A percentile compares a stretch with the other conserved stretches of the same genome.
Evolutionary conservation across 1,140 invertebrate genomes (phyloP).

Genomic region (Conus betulinus): DNA sequence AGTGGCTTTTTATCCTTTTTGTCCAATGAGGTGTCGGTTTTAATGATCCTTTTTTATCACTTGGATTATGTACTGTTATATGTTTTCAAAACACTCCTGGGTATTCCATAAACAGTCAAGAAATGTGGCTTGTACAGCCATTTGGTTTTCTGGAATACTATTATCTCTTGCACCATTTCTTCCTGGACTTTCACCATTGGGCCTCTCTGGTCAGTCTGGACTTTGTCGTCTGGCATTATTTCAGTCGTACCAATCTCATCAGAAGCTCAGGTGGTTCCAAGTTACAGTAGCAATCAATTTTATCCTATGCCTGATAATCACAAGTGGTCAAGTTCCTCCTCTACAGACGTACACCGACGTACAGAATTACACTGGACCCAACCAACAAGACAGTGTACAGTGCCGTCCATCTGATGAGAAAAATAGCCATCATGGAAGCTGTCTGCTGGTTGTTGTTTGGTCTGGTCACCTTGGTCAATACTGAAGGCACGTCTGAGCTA

Average conservation of each 20-base stretch:
- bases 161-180: not conserved
- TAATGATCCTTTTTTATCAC: not conserved
- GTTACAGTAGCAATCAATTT: not conserved
- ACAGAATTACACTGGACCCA: not conserved
- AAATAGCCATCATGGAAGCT: not conserved
- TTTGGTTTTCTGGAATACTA: not conserved
- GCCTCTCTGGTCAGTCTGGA: not conserved
- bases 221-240: not conserved
- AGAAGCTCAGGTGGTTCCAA: not conserved
- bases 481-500: not conserved
- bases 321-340: not conserved
- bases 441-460: not conserved
- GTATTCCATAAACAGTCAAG: not conserved
- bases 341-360: not conserved
- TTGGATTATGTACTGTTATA: not conserved
- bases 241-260: not conserved
- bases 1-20: not conserved
- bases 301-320: not conserved
- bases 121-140: not conserved
- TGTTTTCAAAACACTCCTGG: not conserved
- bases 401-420: not conserved
- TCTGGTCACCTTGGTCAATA: not conserved
- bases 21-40: not conserved
- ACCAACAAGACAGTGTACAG: not conserved
- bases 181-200: not conserved